Evolutionary conservation across 2,888 invertebrate species (phyloP).

Genomic region (Scaptomyza caliginosa): DNA sequence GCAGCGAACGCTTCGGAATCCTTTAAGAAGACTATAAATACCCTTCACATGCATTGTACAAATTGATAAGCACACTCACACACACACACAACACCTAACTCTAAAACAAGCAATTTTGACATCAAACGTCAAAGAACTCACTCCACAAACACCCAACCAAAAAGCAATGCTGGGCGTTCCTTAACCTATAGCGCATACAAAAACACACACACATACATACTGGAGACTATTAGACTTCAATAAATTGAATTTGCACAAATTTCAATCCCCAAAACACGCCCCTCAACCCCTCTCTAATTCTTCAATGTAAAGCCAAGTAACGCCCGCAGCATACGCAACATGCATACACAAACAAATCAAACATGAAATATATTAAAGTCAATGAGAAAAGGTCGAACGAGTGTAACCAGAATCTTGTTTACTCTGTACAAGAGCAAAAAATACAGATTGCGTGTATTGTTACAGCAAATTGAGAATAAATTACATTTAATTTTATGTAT

Average conservation of each 20-base stretch:
- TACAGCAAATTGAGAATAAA: neutral
- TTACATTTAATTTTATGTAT: neutral
- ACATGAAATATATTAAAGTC: constrained; percentile 58
- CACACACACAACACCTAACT: constrained; percentile 19
- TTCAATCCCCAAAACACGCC: constrained; percentile 62
- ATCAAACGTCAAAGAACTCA: constrained; percentile 72
- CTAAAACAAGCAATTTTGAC: constrained; percentile 73
- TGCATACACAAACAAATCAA: constrained; percentile 74
- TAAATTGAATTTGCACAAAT: constrained; percentile 80
- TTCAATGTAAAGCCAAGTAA: constrained; percentile 27
- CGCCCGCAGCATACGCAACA: constrained; percentile 70
- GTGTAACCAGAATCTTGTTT: constrained; percentile 17
- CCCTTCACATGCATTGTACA: constrained; percentile 44
- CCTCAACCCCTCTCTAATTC: constrained; percentile 1
- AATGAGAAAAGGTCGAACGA: constrained; percentile 14
- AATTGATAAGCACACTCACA: constrained; percentile 54
- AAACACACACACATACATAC: constrained; percentile 30
- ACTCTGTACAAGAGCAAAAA: constrained; percentile 29
- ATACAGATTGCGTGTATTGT: neutral
- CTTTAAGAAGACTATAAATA: constrained; percentile 76
- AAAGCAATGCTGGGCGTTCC: constrained; percentile 56
- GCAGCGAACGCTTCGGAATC: constrained; percentile 59
- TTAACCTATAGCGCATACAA: constrained; percentile 52
- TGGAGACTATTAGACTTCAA: constrained; percentile 76
- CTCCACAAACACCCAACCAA: constrained; percentile 27